Percentiles rank a stretch among this genome's conserved stretches.
Conservation (phyloP, 1,140 invertebrate genomes). For the Pseudoatta argentina region DNA sequence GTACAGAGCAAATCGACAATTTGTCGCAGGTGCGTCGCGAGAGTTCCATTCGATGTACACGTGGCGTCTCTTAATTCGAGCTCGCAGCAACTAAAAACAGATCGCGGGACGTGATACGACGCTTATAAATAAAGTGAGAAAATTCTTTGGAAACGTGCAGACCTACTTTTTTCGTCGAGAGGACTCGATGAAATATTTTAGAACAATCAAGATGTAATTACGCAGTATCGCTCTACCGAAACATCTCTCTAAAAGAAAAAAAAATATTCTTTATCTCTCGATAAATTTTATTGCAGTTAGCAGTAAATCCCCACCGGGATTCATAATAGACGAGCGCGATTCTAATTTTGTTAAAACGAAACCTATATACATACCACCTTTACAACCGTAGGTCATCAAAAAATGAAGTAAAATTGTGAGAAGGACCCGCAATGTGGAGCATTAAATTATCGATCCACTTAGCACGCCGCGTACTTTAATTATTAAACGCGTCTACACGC, state of each 20-base stretch:
- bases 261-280: neutral
- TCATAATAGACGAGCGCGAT: neutral
- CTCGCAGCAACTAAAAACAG: slow-evolving; percentile 8
- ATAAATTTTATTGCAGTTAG: neutral
- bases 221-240: neutral
- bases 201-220: slow-evolving; percentile 24
- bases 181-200: slow-evolving; percentile 29
- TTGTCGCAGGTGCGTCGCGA: slow-evolving; percentile 19
- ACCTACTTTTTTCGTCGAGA: neutral
- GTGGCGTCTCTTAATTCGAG: slow-evolving; percentile 38
- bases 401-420: slow-evolving; percentile 14
- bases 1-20: slow-evolving; percentile 5
- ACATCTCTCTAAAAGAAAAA: slow-evolving; percentile 1
- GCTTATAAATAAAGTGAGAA: slow-evolving; percentile 20
- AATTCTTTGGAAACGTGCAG: neutral
- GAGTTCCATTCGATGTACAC: slow-evolving; percentile 18
- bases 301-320: neutral
- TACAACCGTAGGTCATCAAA: neutral
- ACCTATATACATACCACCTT: too few relatives aligned
- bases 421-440: neutral
- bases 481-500: slow-evolving; percentile 72
- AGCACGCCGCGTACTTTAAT: slow-evolving; percentile 60
- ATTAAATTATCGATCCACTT: slow-evolving; percentile 67
- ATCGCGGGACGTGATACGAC: neutral
- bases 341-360: slow-evolving; percentile 45